Evolutionary conservation across 2,888 invertebrate species (phyloP).

Genomic region (Elysia crispata): DNA sequence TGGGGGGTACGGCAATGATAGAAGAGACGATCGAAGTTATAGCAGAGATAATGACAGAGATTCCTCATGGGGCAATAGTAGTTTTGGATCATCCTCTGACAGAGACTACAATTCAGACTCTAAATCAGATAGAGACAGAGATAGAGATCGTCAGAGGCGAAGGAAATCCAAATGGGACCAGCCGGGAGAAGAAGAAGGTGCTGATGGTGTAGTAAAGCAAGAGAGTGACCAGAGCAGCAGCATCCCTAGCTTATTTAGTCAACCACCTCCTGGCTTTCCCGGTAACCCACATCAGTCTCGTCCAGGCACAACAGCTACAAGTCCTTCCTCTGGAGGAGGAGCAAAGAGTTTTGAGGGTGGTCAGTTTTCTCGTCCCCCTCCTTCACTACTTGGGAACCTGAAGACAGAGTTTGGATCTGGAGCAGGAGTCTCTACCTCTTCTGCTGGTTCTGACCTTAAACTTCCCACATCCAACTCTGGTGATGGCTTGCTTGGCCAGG

Average conservation of each 20-base stretch:
- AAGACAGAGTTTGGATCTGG: slow-evolving; percentile 25
- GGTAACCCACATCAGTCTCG: background rate
- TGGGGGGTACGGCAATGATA: background rate
- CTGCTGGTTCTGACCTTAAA: slow-evolving; percentile 32
- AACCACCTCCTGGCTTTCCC: slow-evolving; percentile 47
- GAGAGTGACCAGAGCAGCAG: background rate
- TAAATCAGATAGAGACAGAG: slow-evolving; percentile 28
- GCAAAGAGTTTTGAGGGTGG: slow-evolving; percentile 15
- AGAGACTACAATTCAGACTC: slow-evolving; percentile 38
- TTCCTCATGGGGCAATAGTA: slow-evolving; percentile 30
- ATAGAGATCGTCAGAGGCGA: slow-evolving; percentile 42
- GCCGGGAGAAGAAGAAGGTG: slow-evolving; percentile 45
- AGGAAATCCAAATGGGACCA: slow-evolving; percentile 52
- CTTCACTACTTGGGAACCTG: slow-evolving; percentile 38
- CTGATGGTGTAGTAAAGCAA: background rate
- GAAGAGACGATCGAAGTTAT: slow-evolving; percentile 5
- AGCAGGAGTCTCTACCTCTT: background rate
- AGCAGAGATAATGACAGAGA: slow-evolving; percentile 20
- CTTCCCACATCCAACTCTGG: slow-evolving; percentile 4
- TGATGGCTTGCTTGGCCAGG: slow-evolving; percentile 44
- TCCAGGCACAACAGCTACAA: slow-evolving; percentile 10
- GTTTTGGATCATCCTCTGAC: slow-evolving; percentile 20
- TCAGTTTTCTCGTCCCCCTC: slow-evolving; percentile 38
- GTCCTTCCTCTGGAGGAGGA: background rate
- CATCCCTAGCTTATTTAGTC: slow-evolving; percentile 33